Base-by-base conservation (phyloP, 2,113 vertebrate species). In the Bubo blakistoni region DNA sequence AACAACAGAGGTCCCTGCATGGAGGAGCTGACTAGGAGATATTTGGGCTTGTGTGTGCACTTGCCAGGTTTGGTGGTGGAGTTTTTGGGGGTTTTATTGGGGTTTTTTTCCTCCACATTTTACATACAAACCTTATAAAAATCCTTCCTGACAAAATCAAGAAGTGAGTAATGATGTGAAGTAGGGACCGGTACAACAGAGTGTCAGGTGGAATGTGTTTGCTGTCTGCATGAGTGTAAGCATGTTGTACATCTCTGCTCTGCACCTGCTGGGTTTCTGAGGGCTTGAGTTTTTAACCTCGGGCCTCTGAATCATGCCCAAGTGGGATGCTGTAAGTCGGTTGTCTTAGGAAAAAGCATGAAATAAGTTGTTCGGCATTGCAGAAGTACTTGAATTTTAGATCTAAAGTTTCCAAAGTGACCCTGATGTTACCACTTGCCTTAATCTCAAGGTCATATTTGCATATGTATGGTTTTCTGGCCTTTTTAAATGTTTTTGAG, bases 1-100 rank as follows among this genome's bases (percentile, higher is more conserved):
- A 97, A 92, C 97, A 98, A 97, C 98, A 98, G 96, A 98, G 98
- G 98, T 98, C 96, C 98, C 98, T 99, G 96, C 83, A 11, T 52
- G 36, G 22, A 32, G n/a, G 14, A 76, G 51, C 24, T 83, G 24
- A 93, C 97, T 94, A 97, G 92, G 94, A 95, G 92, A 51, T 96
- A 81, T 62, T 86, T 83, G 34, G n/a, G 22, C 18, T 58, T 72
- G 24, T 58, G 17, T 32, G 11, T 70, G 38, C 9, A 18, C 15
- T 63, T 44, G n/a, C 25, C 36, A 63, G 10, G 15, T 51, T 86
- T 81, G 14, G 4, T 62, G 10, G 13, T 32, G 20, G 12, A 11
- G 1, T 7, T 22, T 65, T 49, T 10, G 16, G 2, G 9, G 4
- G 11, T 16, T 47, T 13, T 52, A 27, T 61, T n/a, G 16, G 42